Conservation (phyloP, 2,113 vertebrate genomes). For the Natator depressus region DNA sequence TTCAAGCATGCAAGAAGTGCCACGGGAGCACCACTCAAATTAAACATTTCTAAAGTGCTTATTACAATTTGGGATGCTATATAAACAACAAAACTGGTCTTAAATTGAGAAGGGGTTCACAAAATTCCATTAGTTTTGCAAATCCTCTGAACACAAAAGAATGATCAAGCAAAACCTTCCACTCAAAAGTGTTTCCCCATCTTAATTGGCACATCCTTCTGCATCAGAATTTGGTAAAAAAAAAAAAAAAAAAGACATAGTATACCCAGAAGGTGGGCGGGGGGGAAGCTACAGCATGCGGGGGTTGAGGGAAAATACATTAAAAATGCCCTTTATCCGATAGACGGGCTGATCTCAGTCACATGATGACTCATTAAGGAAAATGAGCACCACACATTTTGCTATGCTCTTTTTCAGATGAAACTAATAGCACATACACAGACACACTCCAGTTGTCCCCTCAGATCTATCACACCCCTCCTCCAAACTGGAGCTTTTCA, state of each 20-base stretch:
- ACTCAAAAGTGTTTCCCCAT: neutral
- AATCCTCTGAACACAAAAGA: neutral
- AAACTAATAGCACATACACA: neutral
- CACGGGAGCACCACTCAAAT: neutral
- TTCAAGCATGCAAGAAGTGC: neutral
- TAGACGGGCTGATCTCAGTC: neutral
- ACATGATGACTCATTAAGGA: neutral
- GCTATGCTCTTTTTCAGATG: neutral
- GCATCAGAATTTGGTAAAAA: neutral
- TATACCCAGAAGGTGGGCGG: neutral
- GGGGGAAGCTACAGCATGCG: neutral
- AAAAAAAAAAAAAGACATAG: neutral
- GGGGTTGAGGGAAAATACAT: neutral
- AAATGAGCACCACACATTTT: neutral
- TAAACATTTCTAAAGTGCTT: neutral
- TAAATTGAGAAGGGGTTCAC: neutral
- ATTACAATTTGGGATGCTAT: neutral
- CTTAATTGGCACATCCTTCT: neutral
- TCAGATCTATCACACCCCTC: neutral
- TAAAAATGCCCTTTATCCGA: neutral
- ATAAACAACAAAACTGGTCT: neutral
- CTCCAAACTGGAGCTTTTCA: neutral
- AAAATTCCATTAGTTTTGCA: neutral
- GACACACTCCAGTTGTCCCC: neutral
- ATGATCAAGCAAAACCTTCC: neutral